A percentile compares a stretch with the other conserved stretches of the same genome.
Conservation (phyloP, 1,140 invertebrate genomes). For the Phymorhynchus buccinoides region DNA sequence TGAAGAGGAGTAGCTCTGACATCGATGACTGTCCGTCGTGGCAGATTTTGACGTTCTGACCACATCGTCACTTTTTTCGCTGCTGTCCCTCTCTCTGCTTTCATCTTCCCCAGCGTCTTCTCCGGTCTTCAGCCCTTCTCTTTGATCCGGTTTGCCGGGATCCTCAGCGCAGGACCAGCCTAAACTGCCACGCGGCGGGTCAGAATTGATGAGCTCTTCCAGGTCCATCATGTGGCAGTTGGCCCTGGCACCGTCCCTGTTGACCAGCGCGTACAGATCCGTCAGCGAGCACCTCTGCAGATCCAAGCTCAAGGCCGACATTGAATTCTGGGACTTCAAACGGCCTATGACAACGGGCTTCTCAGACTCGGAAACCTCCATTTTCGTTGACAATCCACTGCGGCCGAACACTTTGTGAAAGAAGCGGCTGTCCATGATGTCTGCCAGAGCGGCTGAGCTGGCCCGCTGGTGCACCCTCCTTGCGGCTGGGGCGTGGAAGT, state of each 20-base stretch:
- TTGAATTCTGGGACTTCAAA: not conserved
- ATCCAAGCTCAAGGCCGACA: slow-evolving; percentile 33
- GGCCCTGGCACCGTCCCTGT: slow-evolving; percentile 34
- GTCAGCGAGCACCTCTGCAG: slow-evolving; percentile 38
- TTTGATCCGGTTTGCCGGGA: not conserved
- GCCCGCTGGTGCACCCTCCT: not conserved
- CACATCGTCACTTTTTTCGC: not conserved
- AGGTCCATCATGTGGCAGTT: slow-evolving; percentile 23
- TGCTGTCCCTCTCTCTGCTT: not conserved
- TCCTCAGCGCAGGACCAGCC: not conserved
- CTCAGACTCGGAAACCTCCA: not conserved
- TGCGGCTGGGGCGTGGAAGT: not conserved
- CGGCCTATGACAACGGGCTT: not conserved
- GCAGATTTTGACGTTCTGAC: not conserved
- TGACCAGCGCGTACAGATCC: slow-evolving; percentile 34
- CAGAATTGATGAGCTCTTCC: not conserved
- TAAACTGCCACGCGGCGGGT: not conserved
- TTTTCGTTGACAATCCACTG: not conserved
- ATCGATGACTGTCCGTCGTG: not conserved
- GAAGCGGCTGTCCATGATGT: slow-evolving; percentile 30
- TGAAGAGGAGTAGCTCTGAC: not conserved
- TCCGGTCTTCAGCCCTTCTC: not conserved
- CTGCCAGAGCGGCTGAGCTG: slow-evolving; percentile 5
- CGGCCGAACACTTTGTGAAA: not conserved
- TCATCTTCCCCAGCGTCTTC: not conserved